Percentiles rank a stretch among this genome's conserved stretches.
Conservation (phyloP, 2,797 vertebrate genomes). For the Myripristis murdjan region DNA sequence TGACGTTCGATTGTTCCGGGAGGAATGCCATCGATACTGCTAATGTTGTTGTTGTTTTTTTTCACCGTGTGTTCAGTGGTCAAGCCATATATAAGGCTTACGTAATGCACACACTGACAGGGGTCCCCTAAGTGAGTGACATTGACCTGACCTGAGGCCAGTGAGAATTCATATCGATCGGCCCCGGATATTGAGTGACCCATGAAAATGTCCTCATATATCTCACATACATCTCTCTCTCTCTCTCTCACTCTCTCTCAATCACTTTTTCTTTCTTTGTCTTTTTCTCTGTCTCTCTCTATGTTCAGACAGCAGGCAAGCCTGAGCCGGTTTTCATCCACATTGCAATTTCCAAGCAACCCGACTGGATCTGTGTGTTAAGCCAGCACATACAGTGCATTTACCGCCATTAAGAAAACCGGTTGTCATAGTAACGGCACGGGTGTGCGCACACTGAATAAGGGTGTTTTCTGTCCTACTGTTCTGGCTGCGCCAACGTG, state of each 20-base stretch:
- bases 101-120: slow-evolving; percentile 18
- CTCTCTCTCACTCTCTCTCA: not conserved
- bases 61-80: not conserved
- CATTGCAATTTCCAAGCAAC: too few relatives aligned
- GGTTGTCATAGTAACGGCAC: too few relatives aligned
- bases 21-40: slow-evolving; percentile 27
- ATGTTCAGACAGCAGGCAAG: not conserved
- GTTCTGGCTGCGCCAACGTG: too few relatives aligned
- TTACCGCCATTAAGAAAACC: too few relatives aligned
- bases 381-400: too few relatives aligned
- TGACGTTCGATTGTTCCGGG: slow-evolving; percentile 31
- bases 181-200: not conserved
- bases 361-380: too few relatives aligned
- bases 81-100: slow-evolving; percentile 22
- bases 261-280: not conserved
- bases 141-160: slow-evolving; percentile 18
- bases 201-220: not conserved
- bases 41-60: slow-evolving; percentile 2
- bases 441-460: too few relatives aligned
- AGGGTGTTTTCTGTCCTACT: too few relatives aligned
- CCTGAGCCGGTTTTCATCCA: too few relatives aligned
- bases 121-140: slow-evolving; percentile 9
- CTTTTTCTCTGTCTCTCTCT: not conserved
- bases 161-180: not conserved
- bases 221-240: not conserved